These are phyloP conservation scores for Cataglyphis albicans DNA, from an alignment of 2,888 invertebrate genomes.

Conservation along the genomic window DNA sequence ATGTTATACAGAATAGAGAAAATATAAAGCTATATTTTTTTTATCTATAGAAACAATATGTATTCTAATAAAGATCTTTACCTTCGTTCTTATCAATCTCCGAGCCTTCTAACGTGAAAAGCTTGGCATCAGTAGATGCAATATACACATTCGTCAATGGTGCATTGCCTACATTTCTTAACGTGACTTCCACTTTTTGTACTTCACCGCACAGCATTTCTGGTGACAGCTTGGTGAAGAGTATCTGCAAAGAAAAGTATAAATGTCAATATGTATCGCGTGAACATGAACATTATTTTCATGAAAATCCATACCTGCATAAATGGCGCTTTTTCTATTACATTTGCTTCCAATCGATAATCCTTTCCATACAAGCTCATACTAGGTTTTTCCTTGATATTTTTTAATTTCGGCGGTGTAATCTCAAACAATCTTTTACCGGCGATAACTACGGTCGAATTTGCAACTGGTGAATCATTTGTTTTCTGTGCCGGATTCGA, in stretches of 20 bases:
- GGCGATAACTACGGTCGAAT: constrained; percentile 86
- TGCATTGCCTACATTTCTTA: constrained; percentile 90
- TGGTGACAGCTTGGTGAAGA: constrained; percentile 89
- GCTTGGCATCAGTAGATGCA: constrained; percentile 90
- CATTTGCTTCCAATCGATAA: constrained; percentile 91
- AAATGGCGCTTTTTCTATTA: constrained; percentile 93
- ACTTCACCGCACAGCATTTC: constrained; percentile 92
- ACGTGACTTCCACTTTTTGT: constrained; percentile 89
- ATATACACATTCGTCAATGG: constrained; percentile 89
- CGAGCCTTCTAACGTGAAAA: constrained; percentile 87
- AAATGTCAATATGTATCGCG: background rate
- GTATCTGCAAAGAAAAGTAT: constrained; percentile 87
- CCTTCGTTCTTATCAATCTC: constrained; percentile 63
- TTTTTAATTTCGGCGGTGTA: constrained; percentile 88
- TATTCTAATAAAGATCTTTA: constrained; percentile 37
- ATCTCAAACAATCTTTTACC: constrained; percentile 89
- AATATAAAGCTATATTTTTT: constrained; percentile 3
- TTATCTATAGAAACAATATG: background rate
- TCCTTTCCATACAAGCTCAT: constrained; percentile 88
- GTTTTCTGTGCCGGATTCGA: constrained; percentile 79
- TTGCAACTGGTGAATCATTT: constrained; percentile 74
- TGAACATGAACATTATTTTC: constrained; percentile 14
- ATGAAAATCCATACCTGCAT: constrained; percentile 89
- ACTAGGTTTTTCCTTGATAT: constrained; percentile 87
- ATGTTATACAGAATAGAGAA: background rate